Evolutionary conservation across 2,113 vertebrate genomes (phyloP).

Genomic region (Acanthochromis polyacanthus): DNA sequence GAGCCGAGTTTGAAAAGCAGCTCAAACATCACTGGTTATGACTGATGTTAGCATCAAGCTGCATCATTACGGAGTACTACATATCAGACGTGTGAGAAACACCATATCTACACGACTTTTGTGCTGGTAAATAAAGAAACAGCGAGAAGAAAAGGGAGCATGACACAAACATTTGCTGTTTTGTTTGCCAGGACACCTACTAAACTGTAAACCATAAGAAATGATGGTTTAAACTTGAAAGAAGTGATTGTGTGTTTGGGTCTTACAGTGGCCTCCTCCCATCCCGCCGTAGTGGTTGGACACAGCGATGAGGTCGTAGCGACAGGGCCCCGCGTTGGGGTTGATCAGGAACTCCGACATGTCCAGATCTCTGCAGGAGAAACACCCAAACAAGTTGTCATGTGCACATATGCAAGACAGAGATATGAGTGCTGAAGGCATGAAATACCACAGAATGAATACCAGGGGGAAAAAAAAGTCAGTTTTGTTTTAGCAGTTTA

Average conservation of each 20-base stretch:
- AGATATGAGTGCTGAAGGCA: not conserved
- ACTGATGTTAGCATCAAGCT: not conserved
- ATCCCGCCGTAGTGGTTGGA: slow-evolving; percentile 99
- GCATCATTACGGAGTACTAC: no score
- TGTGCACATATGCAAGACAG: accelerated
- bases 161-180: no score
- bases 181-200: no score
- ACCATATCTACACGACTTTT: no score
- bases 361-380: slow-evolving; percentile 91
- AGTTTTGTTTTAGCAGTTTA: no score
- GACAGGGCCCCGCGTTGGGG: slow-evolving; percentile 95
- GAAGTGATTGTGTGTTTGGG: not conserved
- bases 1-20: slow-evolving; percentile 2
- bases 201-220: no score
- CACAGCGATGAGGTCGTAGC: slow-evolving; percentile 97
- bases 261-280: slow-evolving; percentile 99
- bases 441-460: not conserved
- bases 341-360: slow-evolving; percentile 99
- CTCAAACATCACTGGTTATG: not conserved
- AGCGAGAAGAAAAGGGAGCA: no score
- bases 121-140: no score
- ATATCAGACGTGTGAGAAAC: no score
- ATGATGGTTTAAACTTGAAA: no score
- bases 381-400: not conserved
- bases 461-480: no score